Conservation (phyloP, 2,888 invertebrate species). For the Neoascia interrupta region DNA sequence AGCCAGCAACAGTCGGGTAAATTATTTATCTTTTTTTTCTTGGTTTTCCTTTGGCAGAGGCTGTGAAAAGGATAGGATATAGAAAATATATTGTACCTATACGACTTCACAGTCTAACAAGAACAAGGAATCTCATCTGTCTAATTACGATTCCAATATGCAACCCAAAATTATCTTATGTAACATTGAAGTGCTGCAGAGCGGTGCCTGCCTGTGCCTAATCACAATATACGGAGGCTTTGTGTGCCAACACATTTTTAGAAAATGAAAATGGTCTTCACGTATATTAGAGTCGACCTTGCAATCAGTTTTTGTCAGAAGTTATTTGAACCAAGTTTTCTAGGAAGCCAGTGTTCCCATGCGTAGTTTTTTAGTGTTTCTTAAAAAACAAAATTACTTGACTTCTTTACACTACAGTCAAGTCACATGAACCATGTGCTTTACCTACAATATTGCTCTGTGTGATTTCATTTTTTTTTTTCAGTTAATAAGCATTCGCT, state of each 20-base stretch:
- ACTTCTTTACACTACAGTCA: conserved; percentile 2
- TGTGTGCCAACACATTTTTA: conserved; percentile 12
- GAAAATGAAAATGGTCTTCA: conserved; percentile 22
- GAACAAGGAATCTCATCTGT: conserved; percentile 11
- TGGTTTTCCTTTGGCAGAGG: too few relatives aligned
- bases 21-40: too few relatives aligned
- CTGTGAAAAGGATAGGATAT: too few relatives aligned
- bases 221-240: conserved; percentile 33
- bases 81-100: too few relatives aligned
- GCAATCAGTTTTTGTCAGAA: conserved; percentile 14
- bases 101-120: too few relatives aligned
- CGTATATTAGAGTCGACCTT: conserved; percentile 40
- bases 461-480: conserved; percentile 46
- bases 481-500: conserved; percentile 20
- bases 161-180: conserved; percentile 60
- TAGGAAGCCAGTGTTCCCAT: neutral
- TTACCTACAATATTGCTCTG: conserved; percentile 28
- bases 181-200: conserved; percentile 46
- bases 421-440: conserved; percentile 59
- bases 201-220: too few relatives aligned
- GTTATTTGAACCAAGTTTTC: conserved; percentile 3
- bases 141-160: conserved; percentile 39
- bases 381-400: neutral
- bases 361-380: neutral
- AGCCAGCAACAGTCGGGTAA: conserved; percentile 30